phyloP scores from a whole-genome alignment of 2,797 vertebrate genomes.

The Crax fasciolata region DNA sequence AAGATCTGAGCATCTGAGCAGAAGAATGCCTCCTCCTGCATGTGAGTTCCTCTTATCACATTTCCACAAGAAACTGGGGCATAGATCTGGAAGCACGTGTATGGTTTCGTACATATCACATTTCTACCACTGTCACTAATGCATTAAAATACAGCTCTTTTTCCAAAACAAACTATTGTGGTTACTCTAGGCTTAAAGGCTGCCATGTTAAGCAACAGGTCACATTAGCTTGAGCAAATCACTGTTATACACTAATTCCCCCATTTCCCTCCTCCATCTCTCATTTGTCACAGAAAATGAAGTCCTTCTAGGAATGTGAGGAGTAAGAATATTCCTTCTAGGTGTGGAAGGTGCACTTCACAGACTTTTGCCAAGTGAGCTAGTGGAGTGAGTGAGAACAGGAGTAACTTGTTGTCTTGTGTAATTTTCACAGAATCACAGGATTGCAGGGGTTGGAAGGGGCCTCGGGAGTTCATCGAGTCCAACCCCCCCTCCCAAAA shows the following conservation, averaged over 20 bases:
- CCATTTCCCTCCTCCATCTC: background rate
- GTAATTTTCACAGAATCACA: too few species aligned
- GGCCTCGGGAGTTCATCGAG: too few species aligned
- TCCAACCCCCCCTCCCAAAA: too few species aligned
- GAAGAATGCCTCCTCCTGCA: conserved; percentile 8
- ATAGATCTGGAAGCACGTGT: fast-evolving
- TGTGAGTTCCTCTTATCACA: background rate
- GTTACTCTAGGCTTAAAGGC: background rate
- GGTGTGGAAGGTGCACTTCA: background rate
- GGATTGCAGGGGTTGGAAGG: too few species aligned
- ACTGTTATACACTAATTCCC: background rate
- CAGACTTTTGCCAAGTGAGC: background rate
- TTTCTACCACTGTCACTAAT: background rate
- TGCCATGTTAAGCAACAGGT: background rate
- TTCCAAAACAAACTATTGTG: background rate
- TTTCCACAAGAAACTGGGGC: background rate
- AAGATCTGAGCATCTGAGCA: conserved; percentile 30
- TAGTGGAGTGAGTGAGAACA: background rate
- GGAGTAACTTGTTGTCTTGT: background rate
- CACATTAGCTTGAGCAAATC: background rate
- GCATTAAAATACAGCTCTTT: background rate
- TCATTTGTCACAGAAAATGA: background rate
- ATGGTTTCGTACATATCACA: background rate
- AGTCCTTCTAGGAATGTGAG: background rate
- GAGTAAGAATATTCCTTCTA: too few species aligned